phyloP scores from a whole-genome alignment of 2,888 invertebrate genomes.

The Lysandra bellargus region DNA sequence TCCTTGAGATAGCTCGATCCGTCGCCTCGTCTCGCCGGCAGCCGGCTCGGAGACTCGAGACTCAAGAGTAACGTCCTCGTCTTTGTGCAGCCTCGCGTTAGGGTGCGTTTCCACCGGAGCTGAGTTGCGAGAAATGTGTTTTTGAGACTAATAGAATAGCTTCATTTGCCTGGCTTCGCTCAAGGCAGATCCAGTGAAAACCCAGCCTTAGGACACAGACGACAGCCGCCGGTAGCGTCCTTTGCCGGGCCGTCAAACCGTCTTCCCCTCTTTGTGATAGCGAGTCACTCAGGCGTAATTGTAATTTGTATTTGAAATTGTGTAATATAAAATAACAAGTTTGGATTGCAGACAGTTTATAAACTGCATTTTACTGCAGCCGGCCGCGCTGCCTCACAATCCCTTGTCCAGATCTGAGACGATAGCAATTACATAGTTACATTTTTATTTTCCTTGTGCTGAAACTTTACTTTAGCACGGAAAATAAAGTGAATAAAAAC shows the following conservation, averaged over 20 bases:
- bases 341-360: not conserved
- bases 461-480: too few species aligned
- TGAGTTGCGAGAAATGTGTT: too few species aligned
- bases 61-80: conserved; percentile 2
- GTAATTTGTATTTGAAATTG: conserved; percentile 10
- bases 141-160: not conserved
- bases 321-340: conserved; percentile 1
- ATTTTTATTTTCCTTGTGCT: too few species aligned
- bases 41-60: not conserved
- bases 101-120: not conserved
- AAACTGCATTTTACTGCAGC: not conserved
- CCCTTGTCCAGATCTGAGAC: not conserved
- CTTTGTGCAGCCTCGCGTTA: not conserved
- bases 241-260: conserved; percentile 3
- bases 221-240: not conserved
- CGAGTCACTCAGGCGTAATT: conserved; percentile 2
- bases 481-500: too few species aligned
- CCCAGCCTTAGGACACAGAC: not conserved
- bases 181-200: not conserved
- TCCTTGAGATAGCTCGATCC: conserved; percentile 6
- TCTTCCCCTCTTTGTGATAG: not conserved
- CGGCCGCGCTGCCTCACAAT: not conserved
- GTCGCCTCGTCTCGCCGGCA: not conserved
- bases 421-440: not conserved
- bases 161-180: not conserved